Conservation (phyloP, 1,140 invertebrate genomes). For the Drosophila lowei region DNA sequence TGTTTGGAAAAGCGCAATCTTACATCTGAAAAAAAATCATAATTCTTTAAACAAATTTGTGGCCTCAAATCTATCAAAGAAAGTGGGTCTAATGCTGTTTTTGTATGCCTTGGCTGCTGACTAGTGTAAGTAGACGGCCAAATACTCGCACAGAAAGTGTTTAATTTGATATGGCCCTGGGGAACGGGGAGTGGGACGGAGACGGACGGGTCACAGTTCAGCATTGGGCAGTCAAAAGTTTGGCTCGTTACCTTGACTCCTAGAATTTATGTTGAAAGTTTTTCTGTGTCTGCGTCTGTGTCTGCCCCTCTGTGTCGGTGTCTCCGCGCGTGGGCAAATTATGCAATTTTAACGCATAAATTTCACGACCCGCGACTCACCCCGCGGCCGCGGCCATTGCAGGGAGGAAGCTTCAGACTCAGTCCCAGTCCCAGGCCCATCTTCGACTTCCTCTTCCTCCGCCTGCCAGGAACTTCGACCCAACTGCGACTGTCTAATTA, state of each 20-base stretch:
- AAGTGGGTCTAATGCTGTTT: no score
- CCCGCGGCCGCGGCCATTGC: constrained; percentile 39
- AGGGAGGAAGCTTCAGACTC: constrained; percentile 32
- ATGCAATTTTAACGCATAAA: constrained; percentile 80
- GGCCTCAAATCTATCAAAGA: no score
- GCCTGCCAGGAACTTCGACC: constrained; percentile 42
- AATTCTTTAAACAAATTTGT: no score
- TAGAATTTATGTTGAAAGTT: constrained; percentile 76
- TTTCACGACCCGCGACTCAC: constrained; percentile 61
- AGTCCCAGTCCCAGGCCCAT: constrained; percentile 18
- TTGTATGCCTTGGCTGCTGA: no score
- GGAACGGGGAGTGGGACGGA: constrained; percentile 7
- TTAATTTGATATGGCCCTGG: constrained; percentile 67
- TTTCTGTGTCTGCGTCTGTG: constrained; percentile 32
- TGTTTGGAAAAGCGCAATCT: no score
- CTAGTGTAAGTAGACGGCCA: constrained; percentile 39
- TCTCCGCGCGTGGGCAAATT: constrained; percentile 54
- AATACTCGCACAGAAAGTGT: constrained; percentile 48
- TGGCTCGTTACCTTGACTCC: constrained; percentile 74
- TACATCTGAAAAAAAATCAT: no score
- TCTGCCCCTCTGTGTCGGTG: constrained; percentile 12
- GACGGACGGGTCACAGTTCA: not conserved
- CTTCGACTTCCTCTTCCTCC: constrained; percentile 15
- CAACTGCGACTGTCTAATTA: constrained; percentile 71
- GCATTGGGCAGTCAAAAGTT: constrained; percentile 56